phyloP scores from a whole-genome alignment of 2,797 vertebrate genomes.

The Anguilla marmorata region DNA sequence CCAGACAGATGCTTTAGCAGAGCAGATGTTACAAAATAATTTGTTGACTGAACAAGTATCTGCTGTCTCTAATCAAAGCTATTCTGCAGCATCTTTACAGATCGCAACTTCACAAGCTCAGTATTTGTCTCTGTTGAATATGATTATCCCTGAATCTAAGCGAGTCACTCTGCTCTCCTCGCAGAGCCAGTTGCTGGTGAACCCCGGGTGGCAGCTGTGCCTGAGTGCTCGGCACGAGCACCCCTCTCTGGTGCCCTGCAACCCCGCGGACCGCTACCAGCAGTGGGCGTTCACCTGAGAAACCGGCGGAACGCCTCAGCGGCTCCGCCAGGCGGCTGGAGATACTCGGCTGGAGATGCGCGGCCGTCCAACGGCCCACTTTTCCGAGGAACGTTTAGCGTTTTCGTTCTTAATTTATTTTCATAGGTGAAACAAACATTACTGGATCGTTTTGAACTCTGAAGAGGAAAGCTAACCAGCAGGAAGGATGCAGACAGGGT shows the following conservation, averaged over 20 bases:
- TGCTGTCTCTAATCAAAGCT: not conserved
- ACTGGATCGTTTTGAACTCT: constrained; percentile 56
- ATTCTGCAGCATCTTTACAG: not conserved
- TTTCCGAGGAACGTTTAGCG: not conserved
- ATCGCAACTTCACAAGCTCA: not conserved
- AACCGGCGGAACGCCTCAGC: not conserved
- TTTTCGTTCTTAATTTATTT: constrained; percentile 73
- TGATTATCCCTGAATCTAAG: constrained; percentile 18
- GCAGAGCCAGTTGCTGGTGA: constrained; percentile 87
- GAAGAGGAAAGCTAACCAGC: constrained; percentile 45
- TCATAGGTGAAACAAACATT: constrained; percentile 65
- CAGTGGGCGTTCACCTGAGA: constrained; percentile 86
- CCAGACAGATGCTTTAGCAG: too few relatives aligned
- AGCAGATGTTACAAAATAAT: too few relatives aligned
- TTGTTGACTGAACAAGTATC: not conserved
- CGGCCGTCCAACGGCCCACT: constrained; percentile 36
- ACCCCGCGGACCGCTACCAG: constrained; percentile 86
- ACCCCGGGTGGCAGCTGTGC: constrained; percentile 79
- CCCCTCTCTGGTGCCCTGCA: constrained; percentile 79
- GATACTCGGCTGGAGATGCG: constrained; percentile 21
- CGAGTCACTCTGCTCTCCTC: constrained; percentile 43
- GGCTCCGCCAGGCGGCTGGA: not conserved
- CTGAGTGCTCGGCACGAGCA: constrained; percentile 83
- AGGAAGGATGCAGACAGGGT: constrained; percentile 48
- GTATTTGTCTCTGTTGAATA: not conserved